Conservation (phyloP, 2,797 vertebrate genomes). For the Phyllotis vaccarum region DNA sequence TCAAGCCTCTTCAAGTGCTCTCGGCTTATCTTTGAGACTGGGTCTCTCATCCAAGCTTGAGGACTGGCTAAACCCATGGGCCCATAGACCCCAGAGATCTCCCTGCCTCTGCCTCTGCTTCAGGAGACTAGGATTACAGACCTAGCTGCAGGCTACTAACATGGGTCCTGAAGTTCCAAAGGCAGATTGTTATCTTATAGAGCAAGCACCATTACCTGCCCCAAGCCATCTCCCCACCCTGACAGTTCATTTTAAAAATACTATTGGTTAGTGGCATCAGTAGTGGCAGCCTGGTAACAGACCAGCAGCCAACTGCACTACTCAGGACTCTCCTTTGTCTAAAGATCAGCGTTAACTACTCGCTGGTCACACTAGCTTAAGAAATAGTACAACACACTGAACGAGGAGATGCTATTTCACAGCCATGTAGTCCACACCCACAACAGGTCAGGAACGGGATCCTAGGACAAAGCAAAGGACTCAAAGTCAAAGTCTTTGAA, state of each 20-base stretch:
- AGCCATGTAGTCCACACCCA: not conserved
- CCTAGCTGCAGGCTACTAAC: not conserved
- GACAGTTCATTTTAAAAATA: not conserved
- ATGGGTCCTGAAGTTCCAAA: not conserved
- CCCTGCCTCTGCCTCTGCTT: not conserved
- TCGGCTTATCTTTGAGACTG: not conserved
- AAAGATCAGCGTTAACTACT: not conserved
- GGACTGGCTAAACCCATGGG: not conserved
- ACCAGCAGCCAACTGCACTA: not conserved
- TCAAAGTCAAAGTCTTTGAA: not conserved
- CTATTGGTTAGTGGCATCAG: not conserved
- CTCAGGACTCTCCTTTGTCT: constrained; percentile 46
- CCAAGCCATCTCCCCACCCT: not conserved
- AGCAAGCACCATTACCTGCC: not conserved
- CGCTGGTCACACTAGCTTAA: not conserved
- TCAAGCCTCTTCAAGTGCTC: not conserved
- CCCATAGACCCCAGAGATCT: too few species aligned
- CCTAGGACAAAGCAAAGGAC: not conserved
- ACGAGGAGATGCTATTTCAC: not conserved
- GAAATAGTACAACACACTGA: not conserved
- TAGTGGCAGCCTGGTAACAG: not conserved
- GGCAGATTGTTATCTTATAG: not conserved
- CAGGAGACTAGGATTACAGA: not conserved
- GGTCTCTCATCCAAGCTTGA: not conserved
- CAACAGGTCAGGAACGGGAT: not conserved